A percentile compares a stretch with the other conserved stretches of the same genome.
Evolutionary conservation across 2,113 vertebrate genomes (phyloP).

Genomic region (Aix galericulata): DNA sequence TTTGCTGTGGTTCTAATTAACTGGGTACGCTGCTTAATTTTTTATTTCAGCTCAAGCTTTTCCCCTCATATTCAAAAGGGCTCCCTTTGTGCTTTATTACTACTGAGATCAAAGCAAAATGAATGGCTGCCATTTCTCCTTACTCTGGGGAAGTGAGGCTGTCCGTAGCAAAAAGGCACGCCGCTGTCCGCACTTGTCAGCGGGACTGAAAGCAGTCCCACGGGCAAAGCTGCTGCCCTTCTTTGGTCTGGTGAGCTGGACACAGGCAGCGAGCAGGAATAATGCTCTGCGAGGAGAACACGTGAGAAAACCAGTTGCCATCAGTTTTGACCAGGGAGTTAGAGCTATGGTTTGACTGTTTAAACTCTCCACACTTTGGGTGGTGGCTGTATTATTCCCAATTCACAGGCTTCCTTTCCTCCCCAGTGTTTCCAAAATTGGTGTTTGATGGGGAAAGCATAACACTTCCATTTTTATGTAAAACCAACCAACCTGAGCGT

Average conservation of each 20-base stretch:
- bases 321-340: not conserved
- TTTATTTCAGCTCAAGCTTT: slow-evolving; percentile 12
- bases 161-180: rapidly evolving
- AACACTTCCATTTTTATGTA: not conserved
- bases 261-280: not conserved
- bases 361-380: not conserved
- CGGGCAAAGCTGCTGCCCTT: rapidly evolving
- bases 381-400: not conserved
- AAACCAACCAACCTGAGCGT: rapidly evolving
- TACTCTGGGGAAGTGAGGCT: not conserved
- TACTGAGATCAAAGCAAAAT: slow-evolving; percentile 41
- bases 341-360: not conserved
- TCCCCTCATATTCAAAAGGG: not conserved
- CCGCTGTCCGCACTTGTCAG: not conserved
- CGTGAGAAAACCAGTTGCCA: not conserved
- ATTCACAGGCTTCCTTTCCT: not conserved
- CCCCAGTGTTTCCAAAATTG: not conserved
- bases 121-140: slow-evolving; percentile 29
- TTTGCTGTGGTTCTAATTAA: slow-evolving; percentile 55
- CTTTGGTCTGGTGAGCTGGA: not conserved
- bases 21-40: slow-evolving; percentile 30
- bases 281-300: not conserved
- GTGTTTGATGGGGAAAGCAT: not conserved
- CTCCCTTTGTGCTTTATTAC: slow-evolving; percentile 2
- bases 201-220: not conserved